Base-by-base conservation (phyloP, 2,888 invertebrate genomes). In the Polydrusus pterygomalis region DNA sequence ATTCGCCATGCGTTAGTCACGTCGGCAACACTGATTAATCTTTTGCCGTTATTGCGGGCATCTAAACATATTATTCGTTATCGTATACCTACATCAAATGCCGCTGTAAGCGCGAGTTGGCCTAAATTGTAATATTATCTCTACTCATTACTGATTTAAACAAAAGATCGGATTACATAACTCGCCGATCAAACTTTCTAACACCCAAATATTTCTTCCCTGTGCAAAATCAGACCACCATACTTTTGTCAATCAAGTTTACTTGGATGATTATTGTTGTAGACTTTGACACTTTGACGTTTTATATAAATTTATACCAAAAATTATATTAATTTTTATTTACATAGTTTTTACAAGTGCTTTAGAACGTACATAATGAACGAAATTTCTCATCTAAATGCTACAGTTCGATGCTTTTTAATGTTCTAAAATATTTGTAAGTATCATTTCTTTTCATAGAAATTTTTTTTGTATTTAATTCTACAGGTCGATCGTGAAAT, bases 171-270 rank as follows among this genome's bases (percentile, higher is more conserved):
- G n/a, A n/a, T n/a, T n/a, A n/a, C n/a, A n/a, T n/a, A n/a, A n/a
- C n/a, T n/a, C n/a, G n/a, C n/a, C n/a, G n/a, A n/a, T n/a, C n/a
- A n/a, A n/a, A n/a, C n/a, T n/a, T n/a, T 25, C 25, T 1, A 25
- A 25, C 1, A 25, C 25, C 5, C 25, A 3, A 1, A 25, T 25
- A 15, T 10, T 18, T 49, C 15, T 49, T 20, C 17, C 11, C 18
- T 10, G 18, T 10, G 20, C 7, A 18, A 34, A 9, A 10, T 34
- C 34, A 34, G 10, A 38, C 1, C 11, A 60, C 58, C 58, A 60
- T 38, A 15, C 58, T 10, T 38, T 18, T 38, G 18, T 18, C 58
- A 17, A 60, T 60, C 58, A 84, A 97, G 96, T 84, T 97, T 97
- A 87, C 96, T 96, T 95, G 88, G 89, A 51, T 56, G 15, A 68